These are phyloP conservation scores for Bicyclus anynana DNA, from an alignment of 1,140 invertebrate genomes.

Conservation along the genomic window DNA sequence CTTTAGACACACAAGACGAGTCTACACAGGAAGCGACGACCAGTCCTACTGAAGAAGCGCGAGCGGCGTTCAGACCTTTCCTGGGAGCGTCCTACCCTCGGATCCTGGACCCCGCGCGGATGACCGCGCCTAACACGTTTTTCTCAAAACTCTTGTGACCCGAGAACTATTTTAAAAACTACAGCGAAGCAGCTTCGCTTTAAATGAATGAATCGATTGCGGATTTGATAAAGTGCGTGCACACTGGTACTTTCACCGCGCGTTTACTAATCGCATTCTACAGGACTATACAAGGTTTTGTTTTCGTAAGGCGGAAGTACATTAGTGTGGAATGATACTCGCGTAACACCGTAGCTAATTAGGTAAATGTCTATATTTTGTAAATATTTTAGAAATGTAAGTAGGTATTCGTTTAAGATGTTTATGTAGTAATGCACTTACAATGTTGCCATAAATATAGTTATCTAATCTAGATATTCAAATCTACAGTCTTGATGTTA, in stretches of 20 bases:
- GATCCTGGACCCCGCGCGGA: slow-evolving; percentile 52
- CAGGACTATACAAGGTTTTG: too few species aligned
- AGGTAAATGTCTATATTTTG: slow-evolving; percentile 6
- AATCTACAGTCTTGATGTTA: too few species aligned
- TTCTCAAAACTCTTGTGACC: slow-evolving; percentile 73
- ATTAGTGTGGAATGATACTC: not conserved
- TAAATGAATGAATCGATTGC: slow-evolving; percentile 55
- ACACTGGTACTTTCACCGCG: too few species aligned
- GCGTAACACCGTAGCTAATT: not conserved
- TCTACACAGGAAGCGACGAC: slow-evolving; percentile 60
- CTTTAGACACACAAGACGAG: slow-evolving; percentile 66
- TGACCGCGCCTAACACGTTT: slow-evolving; percentile 60
- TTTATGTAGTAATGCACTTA: not conserved
- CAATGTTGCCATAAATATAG: too few species aligned
- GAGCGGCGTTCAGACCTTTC: slow-evolving; percentile 60
- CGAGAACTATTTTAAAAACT: slow-evolving; percentile 46
- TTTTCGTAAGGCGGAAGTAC: too few species aligned
- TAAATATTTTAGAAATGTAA: slow-evolving; percentile 1
- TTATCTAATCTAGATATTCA: too few species aligned
- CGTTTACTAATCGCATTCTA: too few species aligned
- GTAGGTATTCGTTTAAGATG: not conserved
- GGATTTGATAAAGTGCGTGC: slow-evolving; percentile 46
- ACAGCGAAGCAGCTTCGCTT: slow-evolving; percentile 50
- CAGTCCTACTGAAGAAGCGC: slow-evolving; percentile 47
- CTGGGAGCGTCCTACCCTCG: slow-evolving; percentile 53